Evolutionary conservation across 2,113 vertebrate genomes (phyloP), one percentile per base, ranked within the genome.

Genomic region (Myiozetetes cayanensis): DNA sequence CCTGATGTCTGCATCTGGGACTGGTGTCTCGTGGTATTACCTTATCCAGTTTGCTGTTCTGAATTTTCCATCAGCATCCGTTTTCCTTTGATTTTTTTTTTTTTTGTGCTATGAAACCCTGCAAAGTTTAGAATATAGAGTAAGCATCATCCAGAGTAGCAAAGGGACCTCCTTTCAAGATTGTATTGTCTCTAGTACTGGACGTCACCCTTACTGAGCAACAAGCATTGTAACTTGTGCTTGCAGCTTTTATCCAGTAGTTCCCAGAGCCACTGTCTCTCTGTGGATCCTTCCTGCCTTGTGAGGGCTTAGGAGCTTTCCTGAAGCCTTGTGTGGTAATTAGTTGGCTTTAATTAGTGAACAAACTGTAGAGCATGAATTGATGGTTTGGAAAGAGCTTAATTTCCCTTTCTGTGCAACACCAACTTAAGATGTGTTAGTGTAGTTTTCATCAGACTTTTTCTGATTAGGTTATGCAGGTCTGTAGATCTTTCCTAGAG

Each of bases 211-310:
- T 43, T 53, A 7, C 41, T 86, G 49, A 59, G 33, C 5, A 7
- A 4, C 2, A 2, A 44, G 18, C 35, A 18, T 4, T 2, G 0
- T 44, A 78, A 23, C 43, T 55, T 63, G 12, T 75, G 31, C 46
- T 75, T 55, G 6, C 43, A 8, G 49, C 25, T 89, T 49, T 59
- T 50, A 12, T 13, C 16, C 39, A 10, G 27, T 16, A 22, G 12
- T 73, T 85, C 27, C 56, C 11, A 20, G 66, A 81, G 67, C 16
- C 8, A 4, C 27, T 59, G 19, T 33, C 46, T 81, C 46, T 77
- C 24, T 37, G 22, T 67, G 55, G 11, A 10, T 75, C 10, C 0
- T 4, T 82, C 12, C 62, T 41, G n/a, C 67, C 35, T 63, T 80
- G 30, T 0, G 2, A 49, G 27, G 53, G 4, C 58, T 66, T 70